These are phyloP conservation scores for Montipora foliosa DNA, from an alignment of 64 coral and sea anemone genomes.

Conservation along the genomic window DNA sequence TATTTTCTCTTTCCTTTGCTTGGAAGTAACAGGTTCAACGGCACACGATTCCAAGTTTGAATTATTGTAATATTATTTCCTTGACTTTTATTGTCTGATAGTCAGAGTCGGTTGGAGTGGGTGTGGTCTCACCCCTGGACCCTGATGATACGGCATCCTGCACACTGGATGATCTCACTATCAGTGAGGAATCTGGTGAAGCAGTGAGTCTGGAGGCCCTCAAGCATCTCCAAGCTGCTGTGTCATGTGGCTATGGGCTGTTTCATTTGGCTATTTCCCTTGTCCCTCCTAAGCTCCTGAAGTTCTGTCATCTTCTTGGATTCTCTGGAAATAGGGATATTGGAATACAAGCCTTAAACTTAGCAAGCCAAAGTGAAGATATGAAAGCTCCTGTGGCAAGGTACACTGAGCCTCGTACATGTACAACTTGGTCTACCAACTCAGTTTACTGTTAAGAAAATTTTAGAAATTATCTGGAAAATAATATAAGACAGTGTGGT, in stretches of 20 bases:
- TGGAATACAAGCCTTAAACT: conserved; percentile 85
- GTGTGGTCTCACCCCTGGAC: conserved; percentile 49
- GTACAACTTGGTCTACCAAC: neutral
- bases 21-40: too few species aligned
- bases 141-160: conserved; percentile 48
- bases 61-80: neutral
- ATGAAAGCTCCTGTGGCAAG: conserved; percentile 97
- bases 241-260: conserved; percentile 94
- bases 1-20: too few species aligned
- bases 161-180: conserved; percentile 41
- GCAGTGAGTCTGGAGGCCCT: conserved; percentile 67
- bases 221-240: conserved; percentile 83
- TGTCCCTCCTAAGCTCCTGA: conserved; percentile 87
- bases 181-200: conserved; percentile 10
- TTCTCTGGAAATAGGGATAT: conserved; percentile 94
- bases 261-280: conserved; percentile 96
- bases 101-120: conserved; percentile 26
- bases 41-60: neutral
- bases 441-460: too few species aligned
- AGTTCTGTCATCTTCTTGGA: conserved; percentile 89
- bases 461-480: too few species aligned
- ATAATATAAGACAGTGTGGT: too few species aligned
- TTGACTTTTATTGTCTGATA: neutral
- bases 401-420: conserved; percentile 23
- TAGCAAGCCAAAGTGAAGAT: conserved; percentile 95